phyloP scores from a whole-genome alignment of 2,888 invertebrate species.

The Pherbina coryleti region DNA sequence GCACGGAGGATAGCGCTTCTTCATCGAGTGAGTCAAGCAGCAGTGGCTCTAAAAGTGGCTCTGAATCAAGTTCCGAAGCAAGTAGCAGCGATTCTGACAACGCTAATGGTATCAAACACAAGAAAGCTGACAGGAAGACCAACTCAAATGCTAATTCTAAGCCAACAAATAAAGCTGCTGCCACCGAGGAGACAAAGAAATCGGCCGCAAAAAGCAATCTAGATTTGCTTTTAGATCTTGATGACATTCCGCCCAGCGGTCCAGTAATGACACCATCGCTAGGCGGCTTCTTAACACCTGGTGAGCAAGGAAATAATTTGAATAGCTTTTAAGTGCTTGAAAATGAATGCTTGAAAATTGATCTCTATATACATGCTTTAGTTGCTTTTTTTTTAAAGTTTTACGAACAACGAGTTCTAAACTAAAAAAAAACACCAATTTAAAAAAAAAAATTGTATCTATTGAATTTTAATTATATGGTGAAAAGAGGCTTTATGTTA shows the following conservation, averaged over 20 bases:
- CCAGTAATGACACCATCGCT: constrained; percentile 82
- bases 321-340: background rate
- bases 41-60: constrained; percentile 38
- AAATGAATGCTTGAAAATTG: no score
- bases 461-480: no score
- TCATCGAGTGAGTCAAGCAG: constrained; percentile 50
- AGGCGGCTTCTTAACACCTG: constrained; percentile 82
- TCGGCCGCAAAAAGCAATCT: constrained; percentile 74
- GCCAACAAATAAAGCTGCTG: constrained; percentile 24
- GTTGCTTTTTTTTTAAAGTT: no score
- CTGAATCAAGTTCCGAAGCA: constrained; percentile 46
- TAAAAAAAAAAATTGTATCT: no score
- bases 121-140: constrained; percentile 35
- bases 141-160: constrained; percentile 12
- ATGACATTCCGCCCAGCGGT: constrained; percentile 79
- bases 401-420: no score
- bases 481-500: no score
- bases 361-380: no score
- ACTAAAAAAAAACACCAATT: no score
- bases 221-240: constrained; percentile 86
- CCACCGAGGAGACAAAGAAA: constrained; percentile 45
- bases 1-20: constrained; percentile 63
- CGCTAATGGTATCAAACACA: constrained; percentile 22
- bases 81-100: background rate
- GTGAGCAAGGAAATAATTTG: constrained; percentile 54